Evolutionary conservation across 2,797 vertebrate genomes (phyloP).

Genomic region (Paratrypauchen microcephalus): DNA sequence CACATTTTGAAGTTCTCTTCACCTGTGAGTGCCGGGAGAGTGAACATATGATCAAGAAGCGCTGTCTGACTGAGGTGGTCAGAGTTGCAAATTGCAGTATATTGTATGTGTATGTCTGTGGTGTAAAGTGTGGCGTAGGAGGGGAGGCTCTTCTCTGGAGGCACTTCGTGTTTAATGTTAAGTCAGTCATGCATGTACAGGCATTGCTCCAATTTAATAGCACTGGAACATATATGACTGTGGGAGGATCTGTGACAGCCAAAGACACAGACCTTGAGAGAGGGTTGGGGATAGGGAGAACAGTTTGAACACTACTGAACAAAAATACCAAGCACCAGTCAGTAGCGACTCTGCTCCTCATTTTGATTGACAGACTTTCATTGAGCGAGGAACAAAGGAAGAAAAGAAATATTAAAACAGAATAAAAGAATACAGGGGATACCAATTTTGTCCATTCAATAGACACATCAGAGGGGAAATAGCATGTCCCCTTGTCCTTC

Average conservation of each 20-base stretch:
- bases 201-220: constrained; percentile 48
- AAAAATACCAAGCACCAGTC: constrained; percentile 35
- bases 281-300: constrained; percentile 25
- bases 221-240: constrained; percentile 21
- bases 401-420: constrained; percentile 18
- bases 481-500: constrained; percentile 68
- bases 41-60: constrained; percentile 22
- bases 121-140: constrained; percentile 35
- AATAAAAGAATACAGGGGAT: constrained; percentile 29
- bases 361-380: constrained; percentile 20
- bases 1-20: constrained; percentile 42
- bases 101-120: constrained; percentile 21
- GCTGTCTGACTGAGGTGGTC: constrained; percentile 24
- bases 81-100: constrained; percentile 9
- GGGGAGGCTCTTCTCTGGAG: constrained; percentile 54
- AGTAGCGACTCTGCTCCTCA: constrained; percentile 25
- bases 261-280: constrained; percentile 14
- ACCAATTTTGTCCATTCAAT: constrained; percentile 55
- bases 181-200: constrained; percentile 54
- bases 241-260: constrained; percentile 3
- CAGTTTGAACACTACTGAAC: constrained; percentile 24
- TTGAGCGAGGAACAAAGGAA: background rate
- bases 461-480: constrained; percentile 53
- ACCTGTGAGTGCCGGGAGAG: constrained; percentile 34
- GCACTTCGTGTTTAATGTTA: constrained; percentile 49